Evolutionary conservation across 1,140 invertebrate genomes (phyloP).

Genomic region (Panagrolaimus sp.): DNA sequence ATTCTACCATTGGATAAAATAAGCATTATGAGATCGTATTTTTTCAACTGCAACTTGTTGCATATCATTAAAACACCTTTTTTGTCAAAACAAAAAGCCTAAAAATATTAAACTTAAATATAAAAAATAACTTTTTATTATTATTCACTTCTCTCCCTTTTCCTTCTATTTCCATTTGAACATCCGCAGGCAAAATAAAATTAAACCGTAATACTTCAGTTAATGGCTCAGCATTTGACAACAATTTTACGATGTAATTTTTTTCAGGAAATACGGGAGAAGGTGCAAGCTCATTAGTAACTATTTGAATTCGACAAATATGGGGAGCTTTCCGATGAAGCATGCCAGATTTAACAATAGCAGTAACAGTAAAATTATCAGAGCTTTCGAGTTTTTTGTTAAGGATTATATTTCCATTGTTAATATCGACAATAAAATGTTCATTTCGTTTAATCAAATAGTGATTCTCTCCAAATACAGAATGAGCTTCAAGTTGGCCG

Average conservation of each 20-base stretch:
- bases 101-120: too few relatives aligned
- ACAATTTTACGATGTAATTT: background rate
- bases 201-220: background rate
- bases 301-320: background rate
- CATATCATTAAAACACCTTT: background rate
- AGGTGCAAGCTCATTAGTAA: background rate
- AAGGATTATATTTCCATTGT: background rate
- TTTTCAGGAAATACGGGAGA: constrained; percentile 2
- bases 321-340: background rate
- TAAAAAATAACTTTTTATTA: too few relatives aligned
- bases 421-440: background rate
- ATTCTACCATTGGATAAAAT: background rate
- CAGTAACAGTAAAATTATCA: background rate
- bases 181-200: constrained; percentile 3
- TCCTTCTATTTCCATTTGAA: background rate
- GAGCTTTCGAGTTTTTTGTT: background rate
- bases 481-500: background rate
- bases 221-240: background rate
- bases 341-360: background rate
- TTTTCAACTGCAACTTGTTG: background rate
- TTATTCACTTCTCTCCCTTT: background rate
- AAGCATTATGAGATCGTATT: background rate
- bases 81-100: background rate
- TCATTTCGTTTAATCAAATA: background rate
- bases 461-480: background rate